phyloP scores from a whole-genome alignment of 2,888 invertebrate species.

The Drosophila imparisetae region DNA sequence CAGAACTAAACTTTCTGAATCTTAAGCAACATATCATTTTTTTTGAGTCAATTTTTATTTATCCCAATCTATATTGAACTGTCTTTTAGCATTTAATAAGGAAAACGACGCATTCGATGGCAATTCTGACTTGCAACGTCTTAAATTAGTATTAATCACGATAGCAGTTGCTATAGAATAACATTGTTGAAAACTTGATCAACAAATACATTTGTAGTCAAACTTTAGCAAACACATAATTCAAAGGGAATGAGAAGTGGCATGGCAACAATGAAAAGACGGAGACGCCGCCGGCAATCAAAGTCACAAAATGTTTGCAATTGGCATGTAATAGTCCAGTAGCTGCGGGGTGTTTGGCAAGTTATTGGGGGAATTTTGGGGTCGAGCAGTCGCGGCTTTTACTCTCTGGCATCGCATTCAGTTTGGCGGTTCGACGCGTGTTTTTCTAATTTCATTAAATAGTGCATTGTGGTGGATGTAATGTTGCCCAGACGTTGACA shows the following conservation, averaged over 20 bases:
- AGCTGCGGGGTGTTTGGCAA: background rate
- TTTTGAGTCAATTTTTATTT: background rate
- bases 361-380: background rate
- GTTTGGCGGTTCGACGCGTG: slow-evolving; percentile 51
- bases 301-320: slow-evolving; percentile 66
- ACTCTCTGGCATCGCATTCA: slow-evolving; percentile 23
- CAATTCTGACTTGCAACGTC: background rate
- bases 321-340: slow-evolving; percentile 59
- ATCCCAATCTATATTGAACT: background rate
- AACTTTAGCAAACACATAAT: slow-evolving; percentile 12
- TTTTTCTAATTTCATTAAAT: slow-evolving; percentile 79
- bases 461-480: slow-evolving; percentile 10
- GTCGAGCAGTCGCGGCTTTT: background rate
- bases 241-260: background rate
- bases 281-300: slow-evolving; percentile 49
- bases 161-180: background rate
- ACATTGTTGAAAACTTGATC: background rate
- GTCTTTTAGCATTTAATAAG: background rate
- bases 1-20: background rate
- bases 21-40: background rate
- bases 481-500: slow-evolving; percentile 70
- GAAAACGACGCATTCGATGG: background rate
- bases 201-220: slow-evolving; percentile 16
- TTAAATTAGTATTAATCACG: background rate
- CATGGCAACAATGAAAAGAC: slow-evolving; percentile 10